Base-by-base conservation (phyloP, 2,113 vertebrate species). In the Triplophysa dalaica region DNA sequence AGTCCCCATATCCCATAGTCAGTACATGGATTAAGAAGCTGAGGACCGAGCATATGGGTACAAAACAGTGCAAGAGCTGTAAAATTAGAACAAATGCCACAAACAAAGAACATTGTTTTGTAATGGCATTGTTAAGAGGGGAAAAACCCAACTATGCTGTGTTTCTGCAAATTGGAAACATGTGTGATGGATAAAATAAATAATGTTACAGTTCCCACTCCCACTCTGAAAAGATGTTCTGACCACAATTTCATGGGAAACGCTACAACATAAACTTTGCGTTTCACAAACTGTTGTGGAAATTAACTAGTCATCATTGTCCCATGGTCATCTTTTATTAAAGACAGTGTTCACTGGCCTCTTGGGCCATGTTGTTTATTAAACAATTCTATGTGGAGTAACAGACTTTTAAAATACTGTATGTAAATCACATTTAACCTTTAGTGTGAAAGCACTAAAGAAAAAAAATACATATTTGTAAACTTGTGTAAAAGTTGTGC, bases 41-140 rank as follows among this genome's bases (percentile, higher is more conserved):
- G 91, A 93, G 92, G 92, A 93, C 93, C 93, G 92, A 94, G 92
- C 92, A 91, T 38, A 92, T 94, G 93, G 92, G 93, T 87, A 92
- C 80, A 85, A 85, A 91, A 78, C 68, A 82, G 86, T 85, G 89
- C 61, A 89, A 77, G 89, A 91, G 92, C 93, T 90, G 91, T 94
- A 93, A 91, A 94, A 94, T 93, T 91, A 92, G 91, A 92, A 89
- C 91, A 92, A 92, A 91, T 87, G 91, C 91, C 90, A 90, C 92
- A 93, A 94, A 94, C 93, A 94, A 94, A 95, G 94, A 94, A 92
- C 92, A 92, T 92, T 93, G 93, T 94, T 95, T 82, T 93, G 90
- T 94, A 93, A 92, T 91, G 92, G 86, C 88, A 81, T 93, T 89
- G 90, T 88, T 91, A 91, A 96, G 94, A 93, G 94, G 95, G 94